A percentile compares a stretch with the other conserved stretches of the same genome.
phyloP scores from a whole-genome alignment of 1,140 invertebrate species.

The Bombus fervidus region DNA sequence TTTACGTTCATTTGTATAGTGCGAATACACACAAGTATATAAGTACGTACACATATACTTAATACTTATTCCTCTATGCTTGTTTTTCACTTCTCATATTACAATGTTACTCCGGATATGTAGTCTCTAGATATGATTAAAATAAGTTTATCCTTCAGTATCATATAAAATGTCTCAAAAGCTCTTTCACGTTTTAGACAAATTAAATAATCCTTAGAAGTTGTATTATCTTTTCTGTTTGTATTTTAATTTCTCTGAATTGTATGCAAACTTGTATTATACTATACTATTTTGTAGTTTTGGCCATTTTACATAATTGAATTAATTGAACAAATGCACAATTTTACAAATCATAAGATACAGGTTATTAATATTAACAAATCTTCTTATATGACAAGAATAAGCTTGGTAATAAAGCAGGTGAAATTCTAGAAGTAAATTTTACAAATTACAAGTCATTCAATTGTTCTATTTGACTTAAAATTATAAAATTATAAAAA shows the following conservation, averaged over 20 bases:
- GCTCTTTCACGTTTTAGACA: too few species aligned
- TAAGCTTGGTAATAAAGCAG: neutral
- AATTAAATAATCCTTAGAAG: neutral
- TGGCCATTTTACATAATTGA: neutral
- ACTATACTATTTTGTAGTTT: neutral
- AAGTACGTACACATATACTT: neutral
- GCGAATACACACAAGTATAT: neutral
- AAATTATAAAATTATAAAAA: too few species aligned
- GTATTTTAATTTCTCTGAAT: neutral
- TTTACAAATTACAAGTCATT: neutral
- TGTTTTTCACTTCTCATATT: slow-evolving; percentile 1
- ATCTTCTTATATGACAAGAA: neutral
- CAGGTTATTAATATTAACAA: neutral
- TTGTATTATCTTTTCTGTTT: neutral
- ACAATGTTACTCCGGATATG: neutral
- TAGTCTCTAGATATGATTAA: neutral
- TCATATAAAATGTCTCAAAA: neutral
- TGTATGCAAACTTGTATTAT: neutral
- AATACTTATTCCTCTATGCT: neutral
- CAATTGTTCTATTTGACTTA: too few species aligned
- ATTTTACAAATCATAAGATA: neutral
- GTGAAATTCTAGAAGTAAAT: neutral
- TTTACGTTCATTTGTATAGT: neutral
- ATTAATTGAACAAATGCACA: neutral
- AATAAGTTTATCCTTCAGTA: neutral